Base-by-base conservation (phyloP, 2,888 invertebrate genomes). In the Coronaproctus castanopsis region DNA sequence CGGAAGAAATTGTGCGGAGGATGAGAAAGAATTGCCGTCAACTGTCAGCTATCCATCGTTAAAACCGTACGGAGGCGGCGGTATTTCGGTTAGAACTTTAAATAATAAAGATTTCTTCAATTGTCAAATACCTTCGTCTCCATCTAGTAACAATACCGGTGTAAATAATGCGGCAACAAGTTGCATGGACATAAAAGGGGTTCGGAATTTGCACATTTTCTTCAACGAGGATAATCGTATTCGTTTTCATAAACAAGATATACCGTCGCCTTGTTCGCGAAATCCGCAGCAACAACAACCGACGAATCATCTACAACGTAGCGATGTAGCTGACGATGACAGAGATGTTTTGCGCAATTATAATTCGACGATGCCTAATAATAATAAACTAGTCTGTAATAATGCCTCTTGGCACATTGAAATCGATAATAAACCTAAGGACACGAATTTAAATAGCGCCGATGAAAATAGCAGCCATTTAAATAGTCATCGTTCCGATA, bases 201-300 rank as follows among this genome's bases (percentile, higher is more conserved):
- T 67, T 14, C 64, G 67, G n/a, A 67, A 67, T 53, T 61, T 67
- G 54, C 67, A 67, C 60, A 67, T 67, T 58, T 67, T 67, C 63
- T 67, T 67, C 54, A 59, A 62, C 24, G 67, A 67, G 57, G 67
- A 67, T 60, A 67, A 67, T 62, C 63, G 65, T 57, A 65, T 66
- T 21, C 61, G 65, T 54, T 65, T 67, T 58, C 67, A 67, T 57
- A 65, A 66, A 24, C 65, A 66, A 52, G 62, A 66, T 21, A 58
- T 59, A 1, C 55, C 54, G 36, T 55, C 58, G 1, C 57, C 58
- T 23, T 60, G 58, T 18, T 57, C 58, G 10, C 61, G 62, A 19
- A 53, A 58, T n/a, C 64, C 64, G 50, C 62, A 63, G 23, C 62
- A 57, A 2, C 48, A 55, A 10, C 36, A 24, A 20, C 14, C 36